A percentile compares a stretch with the other conserved stretches of the same genome.
Conservation (phyloP, 2,113 vertebrate species). For the Bagarius yarrelli region DNA sequence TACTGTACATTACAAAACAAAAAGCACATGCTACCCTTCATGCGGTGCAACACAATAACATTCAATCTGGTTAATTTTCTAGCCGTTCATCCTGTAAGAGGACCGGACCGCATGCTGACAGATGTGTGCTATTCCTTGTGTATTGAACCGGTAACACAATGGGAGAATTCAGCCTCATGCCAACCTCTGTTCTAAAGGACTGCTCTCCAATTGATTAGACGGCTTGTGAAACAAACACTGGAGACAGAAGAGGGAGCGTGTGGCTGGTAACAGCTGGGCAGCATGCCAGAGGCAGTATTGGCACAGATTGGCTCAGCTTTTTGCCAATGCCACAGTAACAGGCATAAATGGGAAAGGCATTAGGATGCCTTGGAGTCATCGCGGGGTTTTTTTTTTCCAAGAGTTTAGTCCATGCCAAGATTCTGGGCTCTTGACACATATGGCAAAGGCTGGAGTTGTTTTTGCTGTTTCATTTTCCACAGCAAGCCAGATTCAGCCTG, state of each 20-base stretch:
- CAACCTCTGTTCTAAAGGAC: slow-evolving; percentile 70
- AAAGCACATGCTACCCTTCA: slow-evolving; percentile 53
- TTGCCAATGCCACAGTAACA: slow-evolving; percentile 29
- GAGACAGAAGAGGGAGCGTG: slow-evolving; percentile 65
- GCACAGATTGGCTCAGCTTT: slow-evolving; percentile 9
- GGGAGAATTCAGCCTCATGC: slow-evolving; percentile 59
- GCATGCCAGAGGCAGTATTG: slow-evolving; percentile 56
- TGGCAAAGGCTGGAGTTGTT: slow-evolving; percentile 21
- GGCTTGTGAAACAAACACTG: slow-evolving; percentile 73
- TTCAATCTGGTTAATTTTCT: slow-evolving; percentile 69
- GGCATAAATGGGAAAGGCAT: slow-evolving; percentile 34
- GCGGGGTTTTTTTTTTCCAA: slow-evolving; percentile 5
- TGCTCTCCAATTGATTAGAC: slow-evolving; percentile 73
- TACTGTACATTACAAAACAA: slow-evolving; percentile 54
- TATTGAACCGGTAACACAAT: slow-evolving; percentile 67
- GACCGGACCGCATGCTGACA: slow-evolving; percentile 65
- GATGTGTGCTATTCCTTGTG: slow-evolving; percentile 63
- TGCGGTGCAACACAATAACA: slow-evolving; percentile 62
- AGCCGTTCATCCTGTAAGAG: slow-evolving; percentile 39
- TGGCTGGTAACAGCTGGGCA: slow-evolving; percentile 67
- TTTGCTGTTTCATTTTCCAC: neutral
- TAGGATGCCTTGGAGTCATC: slow-evolving; percentile 39
- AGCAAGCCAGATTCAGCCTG: slow-evolving; percentile 8
- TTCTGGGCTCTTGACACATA: slow-evolving; percentile 18
- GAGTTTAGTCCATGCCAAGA: slow-evolving; percentile 23